Base-by-base conservation (phyloP, 2,113 vertebrate species). In the Gymnocephalus cernua region DNA sequence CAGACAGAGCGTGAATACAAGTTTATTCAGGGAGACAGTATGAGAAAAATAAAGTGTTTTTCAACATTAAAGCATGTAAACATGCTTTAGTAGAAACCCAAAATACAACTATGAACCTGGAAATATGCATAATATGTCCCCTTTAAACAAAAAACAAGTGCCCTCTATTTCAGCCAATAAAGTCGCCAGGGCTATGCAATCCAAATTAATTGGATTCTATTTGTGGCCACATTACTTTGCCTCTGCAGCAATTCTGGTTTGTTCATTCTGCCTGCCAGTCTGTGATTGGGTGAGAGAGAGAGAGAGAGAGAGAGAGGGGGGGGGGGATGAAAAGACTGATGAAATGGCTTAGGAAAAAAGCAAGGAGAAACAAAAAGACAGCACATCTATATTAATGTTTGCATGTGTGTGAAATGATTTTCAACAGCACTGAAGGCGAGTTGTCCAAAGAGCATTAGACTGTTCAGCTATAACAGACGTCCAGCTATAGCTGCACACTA, bases 351-450 rank as follows among this genome's bases (percentile, higher is more conserved):
- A 80, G 29, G 25, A 9, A 25, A 64, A 66, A 65, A 50, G 25
- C 53, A 54, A 11, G 18, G n/a, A 44, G 41, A 62, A 70, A 56
- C 32, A 25, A 59, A 78, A 65, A 75, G 53, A 61, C 19, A 3
- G 54, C 54, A 47, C 48, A 54, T 80, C 27, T 58, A 63, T 80
- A 58, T 41, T 41, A 41, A 41, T 35, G 53, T 19, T 29, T 58
- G 57, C 72, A 70, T 66, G 56, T 44, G 76, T 64, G 79, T 12
- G 74, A 63, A 92, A 85, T 88, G 86, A 90, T 89, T 88, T 83
- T 68, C 86, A 74, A 68, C 86, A 80, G 48, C 41, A 15, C 61
- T 59, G 80, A 74, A 2, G 65, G 61, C 74, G 58, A 51, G 1
- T 59, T 35, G 56, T 44, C 50, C 56, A 84, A 77, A 73, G 72